Base-by-base conservation (phyloP, 2,888 invertebrate genomes). In the Pocota personata region DNA sequence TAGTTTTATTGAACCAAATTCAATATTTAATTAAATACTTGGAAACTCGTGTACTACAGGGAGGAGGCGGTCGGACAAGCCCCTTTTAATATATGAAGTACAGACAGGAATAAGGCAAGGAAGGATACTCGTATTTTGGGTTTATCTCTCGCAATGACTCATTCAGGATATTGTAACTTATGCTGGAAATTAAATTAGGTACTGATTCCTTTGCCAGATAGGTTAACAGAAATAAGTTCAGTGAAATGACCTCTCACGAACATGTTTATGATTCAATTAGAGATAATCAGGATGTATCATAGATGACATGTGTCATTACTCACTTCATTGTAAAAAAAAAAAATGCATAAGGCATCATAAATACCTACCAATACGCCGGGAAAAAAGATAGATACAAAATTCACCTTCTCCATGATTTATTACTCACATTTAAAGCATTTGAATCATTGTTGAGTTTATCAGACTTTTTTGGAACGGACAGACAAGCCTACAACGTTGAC, bases 21-120 rank as follows among this genome's bases (percentile, higher is more conserved):
- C 40, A 35, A 73, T 78, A 57, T 62, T 83, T 24, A 48, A 78
- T 78, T 62, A 37, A 24, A 60, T 37, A 19, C 27, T 48, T 12
- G 43, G 60, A 32, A 60, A 30, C 35, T 46, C 30, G 8, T 46
- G 21, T 14, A 55, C 21, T 14, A 30, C 35, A 40, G 58, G 21
- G 7, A 19, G 32, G 21, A 21, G 66, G 40, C 21, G 32, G n/a
- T 14, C 1, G 50, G 46, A 50, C 37, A 43, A 55, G 43, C 46
- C 30, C 27, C 16, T 19, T 71, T 48, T 64, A 46, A 64, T 62
- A 16, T 35, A 48, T 60, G 27, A 10, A 32, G 16, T 10, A 16
- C 12, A 27, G 27, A 52, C 24, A 27, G 27, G 37, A 24, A 43
- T 16, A 21, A 14, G 19, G 37, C 27, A 5, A 30, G 16, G 43